Evolutionary conservation across 2,113 vertebrate species (phyloP).

Genomic region (Enhydra lutris): DNA sequence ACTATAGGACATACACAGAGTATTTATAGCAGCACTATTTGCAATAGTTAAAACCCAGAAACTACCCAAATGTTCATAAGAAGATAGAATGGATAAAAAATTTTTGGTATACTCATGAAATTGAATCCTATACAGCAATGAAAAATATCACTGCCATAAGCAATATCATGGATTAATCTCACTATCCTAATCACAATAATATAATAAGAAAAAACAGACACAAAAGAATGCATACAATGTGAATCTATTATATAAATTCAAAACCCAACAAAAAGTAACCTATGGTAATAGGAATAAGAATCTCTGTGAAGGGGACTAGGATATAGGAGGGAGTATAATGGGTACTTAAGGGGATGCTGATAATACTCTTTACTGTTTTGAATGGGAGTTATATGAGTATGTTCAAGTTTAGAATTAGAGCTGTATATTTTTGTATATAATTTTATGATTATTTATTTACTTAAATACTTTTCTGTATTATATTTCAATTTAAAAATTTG

Average conservation of each 20-base stretch:
- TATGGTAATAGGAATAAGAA: not conserved
- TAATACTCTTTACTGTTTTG: not conserved
- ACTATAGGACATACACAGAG: not conserved
- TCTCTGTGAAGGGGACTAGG: not conserved
- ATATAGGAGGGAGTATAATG: not conserved
- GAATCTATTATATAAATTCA: not conserved
- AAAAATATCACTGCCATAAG: not conserved
- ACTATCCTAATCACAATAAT: not conserved
- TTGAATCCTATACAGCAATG: not conserved
- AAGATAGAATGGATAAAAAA: not conserved
- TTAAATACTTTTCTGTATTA: not conserved
- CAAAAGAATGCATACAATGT: not conserved
- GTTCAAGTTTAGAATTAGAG: not conserved
- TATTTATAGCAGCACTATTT: not conserved
- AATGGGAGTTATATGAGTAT: not conserved
- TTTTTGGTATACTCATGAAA: not conserved
- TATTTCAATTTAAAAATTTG: not conserved
- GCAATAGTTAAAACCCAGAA: not conserved
- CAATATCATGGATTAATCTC: not conserved
- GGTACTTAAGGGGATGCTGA: not conserved
- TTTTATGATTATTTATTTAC: not conserved
- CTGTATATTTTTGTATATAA: not conserved
- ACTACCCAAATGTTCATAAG: not conserved
- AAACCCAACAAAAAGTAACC: not conserved
- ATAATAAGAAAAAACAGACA: not conserved